These are phyloP conservation scores for Falco concolor DNA, from an alignment of 2,797 vertebrate species.

Conservation along the genomic window DNA sequence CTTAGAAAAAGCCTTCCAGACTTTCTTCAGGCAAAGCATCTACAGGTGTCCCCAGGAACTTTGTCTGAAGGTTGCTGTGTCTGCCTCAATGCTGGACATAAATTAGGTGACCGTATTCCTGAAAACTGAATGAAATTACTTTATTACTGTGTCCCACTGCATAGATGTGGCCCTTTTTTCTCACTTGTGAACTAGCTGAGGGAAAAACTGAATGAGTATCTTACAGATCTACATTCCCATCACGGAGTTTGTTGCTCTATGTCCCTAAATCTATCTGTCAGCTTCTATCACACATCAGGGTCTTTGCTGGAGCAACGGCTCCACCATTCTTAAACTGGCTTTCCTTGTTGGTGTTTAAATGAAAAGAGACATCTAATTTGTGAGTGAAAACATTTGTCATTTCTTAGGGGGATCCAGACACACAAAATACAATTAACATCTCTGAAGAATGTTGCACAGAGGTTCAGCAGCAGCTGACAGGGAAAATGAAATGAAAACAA, in stretches of 20 bases:
- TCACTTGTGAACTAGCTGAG: background rate
- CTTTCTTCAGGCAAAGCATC: background rate
- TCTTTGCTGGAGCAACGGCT: background rate
- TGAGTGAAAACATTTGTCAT: slow-evolving; percentile 59
- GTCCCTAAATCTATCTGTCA: slow-evolving; percentile 45
- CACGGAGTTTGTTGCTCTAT: background rate
- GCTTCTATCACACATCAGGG: slow-evolving; percentile 9
- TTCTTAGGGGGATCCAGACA: slow-evolving; percentile 59
- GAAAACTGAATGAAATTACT: background rate
- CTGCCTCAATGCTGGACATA: background rate
- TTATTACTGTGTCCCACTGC: background rate
- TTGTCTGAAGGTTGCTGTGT: background rate
- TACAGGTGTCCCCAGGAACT: background rate
- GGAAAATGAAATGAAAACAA: slow-evolving; percentile 69
- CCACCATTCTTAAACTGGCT: slow-evolving; percentile 47
- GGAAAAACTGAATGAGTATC: slow-evolving; percentile 16
- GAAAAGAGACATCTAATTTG: slow-evolving; percentile 71
- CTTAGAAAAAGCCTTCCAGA: background rate
- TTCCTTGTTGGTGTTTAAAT: slow-evolving; percentile 61
- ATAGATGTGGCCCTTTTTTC: background rate
- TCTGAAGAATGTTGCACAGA: slow-evolving; percentile 1
- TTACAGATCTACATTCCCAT: slow-evolving; percentile 1
- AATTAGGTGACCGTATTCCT: background rate
- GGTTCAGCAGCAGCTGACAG: slow-evolving; percentile 54
- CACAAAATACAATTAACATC: slow-evolving; percentile 64